phyloP scores from a whole-genome alignment of 1,140 invertebrate species.

The Lasaia peninsularis region DNA sequence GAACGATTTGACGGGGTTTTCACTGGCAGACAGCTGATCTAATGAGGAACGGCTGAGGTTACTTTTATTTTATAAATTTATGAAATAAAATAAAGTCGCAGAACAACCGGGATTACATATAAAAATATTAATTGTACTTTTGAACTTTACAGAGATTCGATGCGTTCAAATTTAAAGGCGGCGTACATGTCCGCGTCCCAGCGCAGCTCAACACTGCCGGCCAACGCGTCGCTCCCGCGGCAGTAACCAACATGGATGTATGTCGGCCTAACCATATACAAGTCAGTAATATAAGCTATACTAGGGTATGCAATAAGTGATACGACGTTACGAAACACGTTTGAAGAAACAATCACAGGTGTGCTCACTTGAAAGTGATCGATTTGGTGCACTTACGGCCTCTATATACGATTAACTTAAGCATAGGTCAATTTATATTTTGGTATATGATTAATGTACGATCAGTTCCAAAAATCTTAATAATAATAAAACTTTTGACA shows the following conservation, averaged over 20 bases:
- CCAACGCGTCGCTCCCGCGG: constrained; percentile 68
- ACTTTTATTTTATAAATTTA: no score
- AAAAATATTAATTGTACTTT: not conserved
- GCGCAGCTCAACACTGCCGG: constrained; percentile 84
- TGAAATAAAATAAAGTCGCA: not conserved
- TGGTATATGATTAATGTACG: constrained; percentile 14
- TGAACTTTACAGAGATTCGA: constrained; percentile 83
- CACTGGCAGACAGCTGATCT: no score
- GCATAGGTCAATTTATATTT: constrained; percentile 16
- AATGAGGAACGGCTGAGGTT: no score
- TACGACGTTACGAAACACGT: constrained; percentile 13
- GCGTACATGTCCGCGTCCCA: constrained; percentile 83
- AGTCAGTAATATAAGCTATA: constrained; percentile 1
- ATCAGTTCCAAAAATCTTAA: not conserved
- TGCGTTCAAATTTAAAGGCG: constrained; percentile 84
- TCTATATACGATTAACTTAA: constrained; percentile 13
- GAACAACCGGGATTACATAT: not conserved
- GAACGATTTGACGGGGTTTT: no score
- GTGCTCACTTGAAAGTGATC: not conserved
- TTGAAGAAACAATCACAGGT: constrained; percentile 7
- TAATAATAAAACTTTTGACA: no score
- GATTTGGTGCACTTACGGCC: constrained; percentile 19
- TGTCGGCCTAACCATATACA: constrained; percentile 3
- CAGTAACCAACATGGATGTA: constrained; percentile 49
- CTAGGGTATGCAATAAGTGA: constrained; percentile 3